Base-by-base conservation (phyloP, 2,797 vertebrate genomes). In the Momotus momota region DNA sequence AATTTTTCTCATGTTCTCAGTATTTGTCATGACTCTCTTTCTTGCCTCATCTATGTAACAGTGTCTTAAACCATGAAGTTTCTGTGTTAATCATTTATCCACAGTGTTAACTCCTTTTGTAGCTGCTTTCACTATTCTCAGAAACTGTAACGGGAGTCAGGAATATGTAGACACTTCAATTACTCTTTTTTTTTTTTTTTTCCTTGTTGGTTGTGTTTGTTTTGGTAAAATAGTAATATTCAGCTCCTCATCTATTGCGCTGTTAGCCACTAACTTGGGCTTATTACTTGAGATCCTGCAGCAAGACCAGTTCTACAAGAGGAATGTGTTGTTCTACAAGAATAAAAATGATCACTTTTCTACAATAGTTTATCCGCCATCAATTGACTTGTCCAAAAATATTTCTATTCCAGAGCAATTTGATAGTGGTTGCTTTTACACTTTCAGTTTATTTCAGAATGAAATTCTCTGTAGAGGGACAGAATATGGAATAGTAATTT, bases 141-240 rank as follows among this genome's bases (percentile, higher is more conserved):
- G 78, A 91, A 73, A 31, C 8, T 23, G 0, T 31, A 71, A 66
- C 4, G 7, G 5, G 9, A 78, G 45, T 25, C 16, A 58, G 12
- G 33, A 62, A 0, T 4, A 35, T 11, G 7, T 20, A 55, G 5
- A 22, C 5, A 27, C 0, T 35, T 85, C 35, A 35, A 35, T 35
- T 35, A 35, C 35, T 8, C 35, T 66, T 71, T 31, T 31, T 33
- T 54, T 31, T 33, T 54, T 27, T 81, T 51, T 5, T 40, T 67
- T 66, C 1, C 46, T 46, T 7, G 19, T 26, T 60, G 11, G 5
- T 1, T 17, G 17, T 22, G 0, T 35, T 77, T 82, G 3, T 7
- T 73, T 84, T 77, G 48, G 14, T 10, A 61, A 67, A 67, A 48
- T 13, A 80, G 7, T n/a, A 77, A 55, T 79, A 54, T 17, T 48